Evolutionary conservation across 92 coral and sea anemone genomes (phyloP), one percentile per base, ranked within the genome.

Genomic region (Paragorgia papillata): DNA sequence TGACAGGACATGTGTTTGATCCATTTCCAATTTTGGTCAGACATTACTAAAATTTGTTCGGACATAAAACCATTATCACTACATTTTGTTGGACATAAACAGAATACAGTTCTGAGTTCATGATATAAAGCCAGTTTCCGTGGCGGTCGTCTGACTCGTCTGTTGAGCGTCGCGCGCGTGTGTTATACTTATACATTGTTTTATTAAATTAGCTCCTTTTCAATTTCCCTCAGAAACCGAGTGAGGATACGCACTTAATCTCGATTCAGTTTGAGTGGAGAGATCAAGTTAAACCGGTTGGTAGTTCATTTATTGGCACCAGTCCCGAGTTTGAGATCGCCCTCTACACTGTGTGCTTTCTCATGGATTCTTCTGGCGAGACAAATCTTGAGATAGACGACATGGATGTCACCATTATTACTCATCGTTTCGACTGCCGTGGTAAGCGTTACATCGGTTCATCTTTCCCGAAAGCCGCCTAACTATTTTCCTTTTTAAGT

Each of bases 301-400:
- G 99, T 9, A 95, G 99, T 73, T 84, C 92, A 2, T 95, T 95
- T 68, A 95, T 95, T 15, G 99, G 99, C 49, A 95, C 99, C 18
- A 95, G 99, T 67, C 99, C 99, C 1, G 99, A 95, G 85, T 95
- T 95, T 64, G 99, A 95, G 70, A 32, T 95, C 39, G 99, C 97
- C 0, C 63, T 95, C 62, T 95, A 95, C 57, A 95, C 99, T 3
- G 89, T 95, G 19, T 95, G 99, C 53, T 89, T 91, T 81, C 79
- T 95, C 66, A 96, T 93, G 12, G 95, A 92, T 8, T 74, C 83
- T 3, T 87, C 90, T 0, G 55, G 86, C 1, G 92, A 84, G 25
- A 92, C 92, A 0, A 86, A 83, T 50, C 79, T 95, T 18, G 97
- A 95, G 61, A 76, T 95, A 61, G 99, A 89, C 19, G 99, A 95